A percentile compares a stretch with the other conserved stretches of the same genome.
These are phyloP conservation scores for Micronycteris hirsuta DNA, from an alignment of 2,113 vertebrate genomes.

Conservation along the genomic window DNA sequence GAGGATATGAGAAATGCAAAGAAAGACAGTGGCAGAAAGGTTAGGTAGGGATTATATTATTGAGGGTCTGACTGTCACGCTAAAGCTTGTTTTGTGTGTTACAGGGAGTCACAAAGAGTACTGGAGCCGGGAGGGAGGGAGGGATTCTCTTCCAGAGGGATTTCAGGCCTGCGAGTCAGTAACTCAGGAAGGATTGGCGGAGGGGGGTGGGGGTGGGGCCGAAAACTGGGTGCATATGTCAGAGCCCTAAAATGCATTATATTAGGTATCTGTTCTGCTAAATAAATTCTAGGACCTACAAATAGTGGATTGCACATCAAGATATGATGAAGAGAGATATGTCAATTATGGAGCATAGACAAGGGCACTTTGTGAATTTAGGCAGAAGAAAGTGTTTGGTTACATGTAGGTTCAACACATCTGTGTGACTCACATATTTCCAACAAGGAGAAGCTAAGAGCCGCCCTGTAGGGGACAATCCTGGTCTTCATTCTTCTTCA, in stretches of 20 bases:
- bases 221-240: neutral
- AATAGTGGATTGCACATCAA: neutral
- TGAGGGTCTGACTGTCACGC: neutral
- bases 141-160: neutral
- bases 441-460: too few relatives aligned
- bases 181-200: neutral
- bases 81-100: neutral
- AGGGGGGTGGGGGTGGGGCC: too few relatives aligned
- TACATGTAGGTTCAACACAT: neutral
- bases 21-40: neutral
- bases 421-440: neutral
- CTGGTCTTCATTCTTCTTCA: too few relatives aligned
- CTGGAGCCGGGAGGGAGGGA: neutral
- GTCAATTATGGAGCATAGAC: neutral
- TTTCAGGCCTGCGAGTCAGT: neutral
- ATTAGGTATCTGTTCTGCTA: neutral
- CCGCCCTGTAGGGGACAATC: too few relatives aligned
- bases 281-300: neutral
- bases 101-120: neutral
- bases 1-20: neutral
- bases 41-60: neutral
- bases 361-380: neutral
- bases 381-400: neutral
- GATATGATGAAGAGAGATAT: neutral
- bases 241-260: neutral